Base-by-base conservation (phyloP, 53 echinoderm and acorn worm species). In the Arbacia lixula region DNA sequence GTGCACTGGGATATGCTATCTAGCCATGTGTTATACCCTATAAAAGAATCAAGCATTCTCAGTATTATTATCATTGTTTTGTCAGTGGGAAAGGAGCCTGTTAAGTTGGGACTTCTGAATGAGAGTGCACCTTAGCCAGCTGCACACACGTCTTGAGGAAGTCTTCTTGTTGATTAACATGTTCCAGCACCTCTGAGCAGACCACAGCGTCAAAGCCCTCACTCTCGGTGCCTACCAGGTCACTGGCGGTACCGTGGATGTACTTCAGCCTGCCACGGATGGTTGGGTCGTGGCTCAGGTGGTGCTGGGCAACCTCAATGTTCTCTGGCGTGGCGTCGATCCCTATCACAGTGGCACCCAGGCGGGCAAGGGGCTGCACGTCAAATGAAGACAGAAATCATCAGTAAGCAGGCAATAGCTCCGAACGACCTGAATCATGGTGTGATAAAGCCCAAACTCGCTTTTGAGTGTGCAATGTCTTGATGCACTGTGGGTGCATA, bases 181-280 rank as follows among this genome's bases (percentile, higher is more conserved):
- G 99, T 67, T 99, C 99, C n/a, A 99, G 40, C 28, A 99, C 94
- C 83, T 99, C 99, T 12, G 99, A 95, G 17, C 92, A 88, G 19
- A 99, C 90, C 21, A 99, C 92, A 38, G 88, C 99, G 85, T 99
- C 99, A 92, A 88, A 99, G 6, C 17, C 40, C 38, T 86, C 92
- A 38, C 68, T 76, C 54, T 94, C 89, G 21, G 88, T 88, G 24
- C 42, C 52, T 28, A 92, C 56, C 20, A 99, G 71, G 34, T 99
- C 98, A 39, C 92, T 86, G 10, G 88, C 90, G 38, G 99, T 80
- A 39, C 85, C 85, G 83, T 88, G 88, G 49, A 90, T 88, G 60
- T 99, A 99, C 37, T 85, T 91, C 20, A 99, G 72, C 32, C 84
- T 88, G 33, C 56, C 83, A 36, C 53, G 68, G 42, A 99, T 60